Base-by-base conservation (phyloP, 2,888 invertebrate genomes). In the Leucoma salicis region DNA sequence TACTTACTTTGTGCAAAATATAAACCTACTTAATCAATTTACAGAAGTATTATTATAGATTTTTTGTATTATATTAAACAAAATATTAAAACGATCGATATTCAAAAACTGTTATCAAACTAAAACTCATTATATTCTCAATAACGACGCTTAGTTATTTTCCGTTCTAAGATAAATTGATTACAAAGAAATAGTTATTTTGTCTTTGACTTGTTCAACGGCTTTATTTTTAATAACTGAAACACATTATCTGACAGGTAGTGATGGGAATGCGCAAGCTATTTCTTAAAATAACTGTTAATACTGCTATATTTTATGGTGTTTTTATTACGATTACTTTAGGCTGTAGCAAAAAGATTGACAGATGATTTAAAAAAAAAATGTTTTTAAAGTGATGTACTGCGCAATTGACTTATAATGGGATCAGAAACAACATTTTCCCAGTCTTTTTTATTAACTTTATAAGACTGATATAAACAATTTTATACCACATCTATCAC, bases 71-170 rank as follows among this genome's bases (percentile, higher is more conserved):
- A 27, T 27, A 27, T 1, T 27, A 27, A 27, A n/a, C 1, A 2
- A 27, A 27, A 11, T 1, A 1, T 4, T 18, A 5, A 32, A 31
- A 37, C 32, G 28, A 34, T 31, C 45, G 39, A 49, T 49, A 60
- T 54, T 13, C 12, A 29, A 55, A 43, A 43, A 39, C 47, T 39
- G 57, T 66, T 60, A 56, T 15, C 31, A 41, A 15, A 53, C 51
- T 62, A 51, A 49, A 61, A 64, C 60, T 53, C 60, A 46, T 66
- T 66, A 70, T 61, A 47, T 34, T 35, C 14, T 39, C 38, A 47
- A 63, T 67, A 68, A 65, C 43, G 55, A 55, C 6, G 46, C 44
- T 33, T 53, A 57, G 73, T 66, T 55, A 60, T 73, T 71, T 77
- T 72, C 71, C 68, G 53, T 51, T 41, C 44, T 21, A 21, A 41